Evolutionary conservation across 2,888 invertebrate species (phyloP), one percentile per base, ranked within the genome.

Genomic region (Oscheius onirici): DNA sequence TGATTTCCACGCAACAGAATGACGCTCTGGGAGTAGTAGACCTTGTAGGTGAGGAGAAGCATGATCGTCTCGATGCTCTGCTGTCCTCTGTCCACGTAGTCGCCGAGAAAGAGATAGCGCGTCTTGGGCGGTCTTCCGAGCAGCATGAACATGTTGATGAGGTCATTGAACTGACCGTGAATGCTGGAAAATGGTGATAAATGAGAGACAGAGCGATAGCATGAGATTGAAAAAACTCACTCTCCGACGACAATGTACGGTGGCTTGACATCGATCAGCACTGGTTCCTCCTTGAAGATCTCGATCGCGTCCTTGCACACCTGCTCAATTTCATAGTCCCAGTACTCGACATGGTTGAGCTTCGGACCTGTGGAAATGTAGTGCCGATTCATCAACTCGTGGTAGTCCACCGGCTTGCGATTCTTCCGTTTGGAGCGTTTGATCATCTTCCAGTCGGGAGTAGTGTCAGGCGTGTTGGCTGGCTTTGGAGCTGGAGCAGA

Each of bases 41-140:
- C 75, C 75, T 83, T 83, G 63, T 82, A 83, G 28, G 78, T 60
- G 66, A 82, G 72, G 17, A 83, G 69, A 13, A 83, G 65, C 75
- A 80, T 76, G 17, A 82, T 79, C n/a, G 74, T 75, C 69, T 82
- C 79, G 2, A 76, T 15, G 44, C 72, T 75, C 81, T 81, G 81
- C 66, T 69, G 66, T 46, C 81, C 82, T 8, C 83, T 78, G 71
- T 82, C 83, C 22, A 83, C 82, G 52, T 82, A 83, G 66, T 83
- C 83, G 3, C 63, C 63, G 10, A 63, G 26, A 69, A 83, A 83
- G 24, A 82, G 75, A 65, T 82, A 83, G 10, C 80, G 73, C 1
- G 54, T 61, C 1, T 67, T 57, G 1, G 83, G 83, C 3, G 17
- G 51, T 15, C 51, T 51, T 8, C 83, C 83, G 11, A 80, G 34